Evolutionary conservation across 2,113 vertebrate genomes (phyloP).

Genomic region (Mormyrus lacerda): DNA sequence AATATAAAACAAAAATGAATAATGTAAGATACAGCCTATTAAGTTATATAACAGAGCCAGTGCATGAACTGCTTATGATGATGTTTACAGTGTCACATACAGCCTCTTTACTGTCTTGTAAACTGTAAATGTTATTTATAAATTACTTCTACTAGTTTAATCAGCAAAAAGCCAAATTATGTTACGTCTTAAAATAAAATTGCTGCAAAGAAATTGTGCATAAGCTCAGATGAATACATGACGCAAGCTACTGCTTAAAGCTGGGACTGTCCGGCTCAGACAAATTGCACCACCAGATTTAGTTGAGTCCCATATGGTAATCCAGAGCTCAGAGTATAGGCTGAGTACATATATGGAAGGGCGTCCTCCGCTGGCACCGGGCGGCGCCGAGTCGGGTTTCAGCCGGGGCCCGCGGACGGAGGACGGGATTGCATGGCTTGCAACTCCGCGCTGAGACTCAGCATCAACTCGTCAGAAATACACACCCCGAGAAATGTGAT

Average conservation of each 20-base stretch:
- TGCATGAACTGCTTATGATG: not conserved
- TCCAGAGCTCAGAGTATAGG: slow-evolving; percentile 26
- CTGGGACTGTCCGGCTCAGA: not conserved
- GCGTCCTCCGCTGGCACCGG: slow-evolving; percentile 10
- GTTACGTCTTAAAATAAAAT: not conserved
- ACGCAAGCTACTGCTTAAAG: not conserved
- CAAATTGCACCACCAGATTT: not conserved
- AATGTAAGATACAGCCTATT: not conserved
- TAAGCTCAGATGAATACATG: not conserved
- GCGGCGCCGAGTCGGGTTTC: slow-evolving; percentile 48
- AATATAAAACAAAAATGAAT: not conserved
- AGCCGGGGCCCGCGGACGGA: slow-evolving; percentile 22
- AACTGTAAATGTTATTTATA: not conserved
- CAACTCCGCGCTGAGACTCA: slow-evolving; percentile 40
- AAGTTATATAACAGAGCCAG: not conserved
- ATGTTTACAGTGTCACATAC: not conserved
- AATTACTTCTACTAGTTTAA: not conserved
- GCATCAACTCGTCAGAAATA: slow-evolving; percentile 36
- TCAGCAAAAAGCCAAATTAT: not conserved
- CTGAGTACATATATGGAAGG: slow-evolving; percentile 52
- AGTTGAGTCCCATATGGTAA: slow-evolving; percentile 19
- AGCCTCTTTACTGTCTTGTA: not conserved
- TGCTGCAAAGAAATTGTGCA: not conserved
- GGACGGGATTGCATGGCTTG: slow-evolving; percentile 40
- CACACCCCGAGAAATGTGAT: slow-evolving; percentile 16